These are phyloP conservation scores for Polyommatus iphigenia DNA, from an alignment of 2,888 invertebrate genomes.

Conservation along the genomic window DNA sequence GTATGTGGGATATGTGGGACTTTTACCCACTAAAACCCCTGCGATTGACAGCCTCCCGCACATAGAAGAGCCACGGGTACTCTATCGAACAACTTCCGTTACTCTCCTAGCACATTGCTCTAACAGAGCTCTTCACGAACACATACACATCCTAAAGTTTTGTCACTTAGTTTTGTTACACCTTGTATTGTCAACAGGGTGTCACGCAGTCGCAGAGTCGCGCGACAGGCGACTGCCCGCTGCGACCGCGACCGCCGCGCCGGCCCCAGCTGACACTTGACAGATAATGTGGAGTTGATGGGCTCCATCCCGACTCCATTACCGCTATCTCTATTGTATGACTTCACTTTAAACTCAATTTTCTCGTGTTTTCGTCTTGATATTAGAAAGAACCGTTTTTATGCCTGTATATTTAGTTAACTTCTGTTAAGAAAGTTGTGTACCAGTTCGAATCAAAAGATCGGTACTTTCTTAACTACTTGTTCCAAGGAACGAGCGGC, in stretches of 20 bases:
- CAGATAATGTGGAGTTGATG: neutral
- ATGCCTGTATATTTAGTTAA: too few relatives aligned
- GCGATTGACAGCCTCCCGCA: too few relatives aligned
- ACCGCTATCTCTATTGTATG: neutral
- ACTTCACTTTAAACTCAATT: neutral
- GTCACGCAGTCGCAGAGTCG: neutral
- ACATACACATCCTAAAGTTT: too few relatives aligned
- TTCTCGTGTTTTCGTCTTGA: neutral
- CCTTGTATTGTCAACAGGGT: neutral
- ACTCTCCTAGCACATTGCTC: too few relatives aligned
- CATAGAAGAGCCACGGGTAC: too few relatives aligned
- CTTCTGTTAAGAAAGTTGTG: too few relatives aligned
- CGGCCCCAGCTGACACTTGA: neutral
- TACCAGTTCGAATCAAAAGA: neutral
- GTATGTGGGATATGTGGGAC: too few relatives aligned
- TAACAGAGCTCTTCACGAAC: too few relatives aligned
- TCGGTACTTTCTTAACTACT: neutral
- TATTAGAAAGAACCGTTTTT: neutral
- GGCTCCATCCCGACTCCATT: neutral
- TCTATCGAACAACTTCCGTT: too few relatives aligned
- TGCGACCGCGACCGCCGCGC: neutral
- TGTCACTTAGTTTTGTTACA: too few relatives aligned
- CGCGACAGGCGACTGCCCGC: neutral
- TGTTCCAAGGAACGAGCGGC: neutral
- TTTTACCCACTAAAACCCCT: too few relatives aligned